A percentile compares a stretch with the other conserved stretches of the same genome.
These are phyloP conservation scores for Cancer borealis DNA, from an alignment of 2,888 invertebrate species.

Conservation along the genomic window DNA sequence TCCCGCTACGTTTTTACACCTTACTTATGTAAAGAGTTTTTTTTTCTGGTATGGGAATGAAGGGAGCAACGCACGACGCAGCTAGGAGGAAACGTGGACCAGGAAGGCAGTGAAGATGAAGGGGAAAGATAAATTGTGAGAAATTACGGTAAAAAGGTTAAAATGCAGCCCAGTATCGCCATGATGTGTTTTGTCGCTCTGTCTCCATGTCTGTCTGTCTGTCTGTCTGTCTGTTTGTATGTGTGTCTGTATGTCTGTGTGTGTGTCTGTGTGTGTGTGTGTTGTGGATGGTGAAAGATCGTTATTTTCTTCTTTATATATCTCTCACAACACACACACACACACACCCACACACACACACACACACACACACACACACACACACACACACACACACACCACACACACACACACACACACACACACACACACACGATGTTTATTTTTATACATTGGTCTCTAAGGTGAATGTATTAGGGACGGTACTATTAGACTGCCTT, in stretches of 20 bases:
- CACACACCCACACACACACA: slow-evolving; percentile 44
- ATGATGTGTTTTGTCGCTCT: neutral
- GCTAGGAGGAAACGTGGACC: neutral
- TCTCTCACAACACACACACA: slow-evolving; percentile 14
- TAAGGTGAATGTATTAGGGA: too few species aligned
- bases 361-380: neutral
- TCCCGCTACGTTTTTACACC: neutral
- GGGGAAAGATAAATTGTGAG: slow-evolving; percentile 29
- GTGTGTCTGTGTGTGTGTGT: neutral
- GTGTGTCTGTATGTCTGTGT: neutral
- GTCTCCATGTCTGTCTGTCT: neutral
- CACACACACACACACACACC: neutral
- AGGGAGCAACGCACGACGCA: neutral
- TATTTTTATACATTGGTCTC: neutral
- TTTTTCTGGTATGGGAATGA: neutral
- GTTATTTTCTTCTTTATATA: neutral
- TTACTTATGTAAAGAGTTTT: slow-evolving; percentile 2
- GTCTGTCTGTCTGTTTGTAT: neutral
- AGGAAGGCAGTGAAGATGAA: slow-evolving; percentile 23
- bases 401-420: neutral
- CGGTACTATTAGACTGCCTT: too few species aligned
- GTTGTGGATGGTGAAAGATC: neutral
- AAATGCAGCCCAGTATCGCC: neutral
- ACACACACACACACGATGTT: neutral
- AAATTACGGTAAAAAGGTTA: slow-evolving; percentile 15